phyloP scores from a whole-genome alignment of 2,888 invertebrate genomes.

The Harpalus rubripes region DNA sequence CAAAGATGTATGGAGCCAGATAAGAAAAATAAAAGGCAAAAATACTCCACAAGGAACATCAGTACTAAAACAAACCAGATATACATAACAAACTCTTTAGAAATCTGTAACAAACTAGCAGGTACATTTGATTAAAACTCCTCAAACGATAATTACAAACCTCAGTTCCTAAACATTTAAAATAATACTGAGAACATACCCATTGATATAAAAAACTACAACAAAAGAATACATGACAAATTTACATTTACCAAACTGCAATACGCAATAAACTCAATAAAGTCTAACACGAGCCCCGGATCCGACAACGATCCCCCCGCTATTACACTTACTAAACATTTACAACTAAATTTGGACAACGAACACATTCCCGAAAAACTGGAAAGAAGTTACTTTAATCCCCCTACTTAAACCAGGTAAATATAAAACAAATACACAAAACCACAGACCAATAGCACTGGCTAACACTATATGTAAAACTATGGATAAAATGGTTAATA shows the following conservation, averaged over 20 bases:
- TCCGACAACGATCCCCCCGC: too few species aligned
- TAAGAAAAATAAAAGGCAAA: conserved; percentile 23
- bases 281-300: conserved; percentile 22
- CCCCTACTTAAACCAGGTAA: too few species aligned
- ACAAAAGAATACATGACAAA: conserved; percentile 7
- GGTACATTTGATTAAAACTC: conserved; percentile 13
- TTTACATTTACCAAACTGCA: not conserved
- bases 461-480: conserved; percentile 1
- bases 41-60: conserved; percentile 12
- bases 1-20: conserved; percentile 1
- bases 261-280: not conserved
- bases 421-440: conserved; percentile 2
- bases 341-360: conserved; percentile 44
- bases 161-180: not conserved
- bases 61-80: not conserved
- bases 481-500: conserved; percentile 38
- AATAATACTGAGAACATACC: not conserved
- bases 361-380: not conserved
- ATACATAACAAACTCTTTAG: too few species aligned
- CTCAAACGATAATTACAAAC: conserved; percentile 3
- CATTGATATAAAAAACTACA: not conserved
- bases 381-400: not conserved
- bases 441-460: conserved; percentile 23
- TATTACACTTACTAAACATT: conserved; percentile 17
- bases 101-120: too few species aligned